Evolutionary conservation across 2,888 invertebrate genomes (phyloP).

Genomic region (Callosobruchus maculatus): DNA sequence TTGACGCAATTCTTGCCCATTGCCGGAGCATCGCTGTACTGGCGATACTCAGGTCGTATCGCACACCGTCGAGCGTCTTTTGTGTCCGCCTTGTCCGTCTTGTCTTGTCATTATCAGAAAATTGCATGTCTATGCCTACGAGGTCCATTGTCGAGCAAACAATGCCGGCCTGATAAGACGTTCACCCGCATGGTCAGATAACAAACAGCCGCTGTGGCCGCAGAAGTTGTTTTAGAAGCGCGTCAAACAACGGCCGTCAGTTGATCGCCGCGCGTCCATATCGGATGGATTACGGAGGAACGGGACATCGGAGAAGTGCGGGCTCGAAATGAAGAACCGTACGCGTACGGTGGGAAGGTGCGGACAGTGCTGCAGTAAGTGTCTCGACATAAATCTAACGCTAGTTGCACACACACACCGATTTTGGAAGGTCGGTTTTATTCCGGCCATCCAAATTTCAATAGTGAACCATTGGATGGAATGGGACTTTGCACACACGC

Average conservation of each 20-base stretch:
- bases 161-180: slow-evolving; percentile 1
- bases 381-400: no score
- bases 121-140: slow-evolving; percentile 1
- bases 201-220: neutral
- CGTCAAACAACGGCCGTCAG: neutral
- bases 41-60: no score
- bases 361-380: neutral
- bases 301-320: neutral
- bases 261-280: neutral
- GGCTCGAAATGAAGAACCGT: neutral
- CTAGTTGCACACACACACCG: no score
- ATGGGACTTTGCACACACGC: no score
- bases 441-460: no score
- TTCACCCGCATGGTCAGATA: slow-evolving; percentile 1
- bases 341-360: neutral
- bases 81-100: neutral
- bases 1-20: no score
- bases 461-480: no score
- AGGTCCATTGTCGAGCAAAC: neutral
- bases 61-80: neutral
- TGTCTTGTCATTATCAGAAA: neutral
- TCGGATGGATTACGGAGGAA: neutral
- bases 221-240: neutral
- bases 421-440: no score
- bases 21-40: no score